Conservation (phyloP, 2,888 invertebrate species). For the Pheosia gnoma region DNA sequence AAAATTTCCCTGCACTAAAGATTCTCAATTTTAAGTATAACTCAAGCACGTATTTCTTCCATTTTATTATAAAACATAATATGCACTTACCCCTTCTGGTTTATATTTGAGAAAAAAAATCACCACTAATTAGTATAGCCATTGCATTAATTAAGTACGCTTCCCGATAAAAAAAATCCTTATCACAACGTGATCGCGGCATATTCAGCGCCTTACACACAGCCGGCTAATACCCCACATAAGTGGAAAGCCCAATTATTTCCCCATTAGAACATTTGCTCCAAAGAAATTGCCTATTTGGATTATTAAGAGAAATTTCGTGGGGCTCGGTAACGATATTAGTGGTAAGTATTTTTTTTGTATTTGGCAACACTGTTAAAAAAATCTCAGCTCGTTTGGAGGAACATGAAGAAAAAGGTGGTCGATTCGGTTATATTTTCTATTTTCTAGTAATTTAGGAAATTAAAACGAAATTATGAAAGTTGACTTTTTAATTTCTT, state of each 20-base stretch:
- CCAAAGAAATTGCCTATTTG: constrained; percentile 56
- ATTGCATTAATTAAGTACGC: constrained; percentile 25
- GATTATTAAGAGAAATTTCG: constrained; percentile 51
- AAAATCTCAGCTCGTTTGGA: not conserved
- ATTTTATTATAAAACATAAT: no score
- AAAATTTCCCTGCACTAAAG: no score
- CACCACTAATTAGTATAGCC: no score
- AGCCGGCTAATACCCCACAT: constrained; percentile 46
- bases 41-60: no score
- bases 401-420: no score
- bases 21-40: no score
- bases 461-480: no score
- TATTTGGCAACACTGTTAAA: not conserved
- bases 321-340: constrained; percentile 18
- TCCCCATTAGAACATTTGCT: constrained; percentile 61
- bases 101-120: no score
- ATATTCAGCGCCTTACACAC: constrained; percentile 44
- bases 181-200: constrained; percentile 46
- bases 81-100: no score
- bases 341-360: constrained; percentile 9
- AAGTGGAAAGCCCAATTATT: constrained; percentile 66
- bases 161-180: constrained; percentile 33
- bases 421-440: no score
- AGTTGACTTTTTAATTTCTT: no score
- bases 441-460: no score